Conservation (phyloP, 2,797 vertebrate genomes). For the Alauda arvensis region DNA sequence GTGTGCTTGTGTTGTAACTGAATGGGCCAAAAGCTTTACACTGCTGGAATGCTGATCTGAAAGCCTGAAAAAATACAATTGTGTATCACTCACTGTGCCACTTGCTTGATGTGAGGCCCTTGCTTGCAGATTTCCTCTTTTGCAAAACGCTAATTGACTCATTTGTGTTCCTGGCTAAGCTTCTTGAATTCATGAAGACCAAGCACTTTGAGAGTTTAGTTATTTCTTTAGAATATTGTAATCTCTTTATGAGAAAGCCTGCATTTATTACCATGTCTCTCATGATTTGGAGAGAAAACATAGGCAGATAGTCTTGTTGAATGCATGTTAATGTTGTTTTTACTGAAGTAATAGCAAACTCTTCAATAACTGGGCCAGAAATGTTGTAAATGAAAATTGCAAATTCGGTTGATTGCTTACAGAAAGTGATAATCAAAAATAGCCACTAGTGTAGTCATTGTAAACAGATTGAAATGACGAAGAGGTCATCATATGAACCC, state of each 20-base stretch:
- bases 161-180: background rate
- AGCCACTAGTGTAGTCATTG: background rate
- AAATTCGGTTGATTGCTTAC: background rate
- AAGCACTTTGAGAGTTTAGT: background rate
- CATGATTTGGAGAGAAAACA: background rate
- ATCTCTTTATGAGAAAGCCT: background rate
- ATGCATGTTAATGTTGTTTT: background rate
- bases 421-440: background rate
- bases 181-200: background rate
- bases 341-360: background rate
- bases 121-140: background rate
- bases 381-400: background rate
- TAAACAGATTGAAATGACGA: background rate
- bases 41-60: background rate
- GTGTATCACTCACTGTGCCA: background rate
- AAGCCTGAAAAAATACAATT: background rate
- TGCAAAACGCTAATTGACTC: background rate
- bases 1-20: background rate
- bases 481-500: background rate
- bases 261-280: background rate
- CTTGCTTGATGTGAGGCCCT: background rate
- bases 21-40: background rate
- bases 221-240: background rate
- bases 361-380: background rate
- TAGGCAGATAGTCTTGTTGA: background rate